A percentile compares a stretch with the other conserved stretches of the same genome.
Conservation (phyloP, 2,888 invertebrate species). For the Diaperis boleti region DNA sequence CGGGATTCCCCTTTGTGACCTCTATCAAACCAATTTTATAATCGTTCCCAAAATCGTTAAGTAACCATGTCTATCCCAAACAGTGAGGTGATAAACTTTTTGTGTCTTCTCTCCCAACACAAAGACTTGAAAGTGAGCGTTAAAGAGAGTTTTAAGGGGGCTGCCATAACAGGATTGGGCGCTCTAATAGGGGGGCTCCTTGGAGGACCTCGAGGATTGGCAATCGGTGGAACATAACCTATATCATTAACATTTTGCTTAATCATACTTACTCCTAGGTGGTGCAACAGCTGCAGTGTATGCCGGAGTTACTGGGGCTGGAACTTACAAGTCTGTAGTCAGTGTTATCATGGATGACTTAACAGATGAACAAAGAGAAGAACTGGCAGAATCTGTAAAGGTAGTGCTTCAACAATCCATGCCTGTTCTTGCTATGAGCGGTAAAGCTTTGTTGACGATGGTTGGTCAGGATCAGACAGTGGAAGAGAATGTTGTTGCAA, state of each 20-base stretch:
- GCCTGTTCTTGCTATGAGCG: background rate
- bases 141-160: conserved; percentile 54
- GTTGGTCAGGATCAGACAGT: background rate
- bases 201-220: conserved; percentile 56
- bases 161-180: conserved; percentile 52
- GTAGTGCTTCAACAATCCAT: background rate
- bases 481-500: background rate
- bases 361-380: conserved; percentile 49
- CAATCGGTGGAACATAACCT: conserved; percentile 48
- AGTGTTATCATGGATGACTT: conserved; percentile 53
- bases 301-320: conserved; percentile 47
- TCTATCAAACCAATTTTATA: too few species aligned
- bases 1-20: background rate
- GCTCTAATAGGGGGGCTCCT: conserved; percentile 55
- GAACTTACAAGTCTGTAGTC: conserved; percentile 54
- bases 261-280: conserved; percentile 46
- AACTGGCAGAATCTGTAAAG: conserved; percentile 28
- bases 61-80: background rate
- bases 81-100: background rate
- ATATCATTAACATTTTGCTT: background rate
- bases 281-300: conserved; percentile 52
- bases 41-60: background rate
- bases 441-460: background rate
- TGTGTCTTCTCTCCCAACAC: conserved; percentile 42
- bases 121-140: conserved; percentile 52